Percentiles rank a stretch among this genome's conserved stretches.
These are phyloP conservation scores for Atherinosoma microstoma DNA, from an alignment of 2,797 vertebrate species.

Conservation along the genomic window DNA sequence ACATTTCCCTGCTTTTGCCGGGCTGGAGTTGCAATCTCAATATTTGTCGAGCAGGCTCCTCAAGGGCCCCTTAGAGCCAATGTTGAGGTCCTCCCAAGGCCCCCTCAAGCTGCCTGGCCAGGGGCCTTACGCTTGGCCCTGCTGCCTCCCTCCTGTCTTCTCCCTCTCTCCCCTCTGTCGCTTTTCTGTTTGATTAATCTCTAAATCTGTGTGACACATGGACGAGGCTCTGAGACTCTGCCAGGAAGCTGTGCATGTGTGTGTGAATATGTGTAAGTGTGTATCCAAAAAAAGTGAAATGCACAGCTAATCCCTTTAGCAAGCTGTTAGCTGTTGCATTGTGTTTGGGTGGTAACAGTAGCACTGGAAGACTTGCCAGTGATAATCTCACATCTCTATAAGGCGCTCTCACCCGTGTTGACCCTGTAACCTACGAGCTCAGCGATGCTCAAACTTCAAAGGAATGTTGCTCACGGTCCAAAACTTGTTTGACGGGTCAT, in stretches of 20 bases:
- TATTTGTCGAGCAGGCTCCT: constrained; percentile 89
- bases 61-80: constrained; percentile 82
- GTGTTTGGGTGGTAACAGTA: constrained; percentile 61
- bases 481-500: neutral
- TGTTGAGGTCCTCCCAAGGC: constrained; percentile 78
- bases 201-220: constrained; percentile 84
- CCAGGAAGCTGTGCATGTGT: constrained; percentile 44
- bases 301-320: constrained; percentile 75
- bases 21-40: constrained; percentile 87
- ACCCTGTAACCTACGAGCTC: constrained; percentile 46
- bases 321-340: constrained; percentile 64
- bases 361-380: constrained; percentile 36
- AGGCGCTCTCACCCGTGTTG: constrained; percentile 35
- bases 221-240: constrained; percentile 56
- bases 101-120: constrained; percentile 72
- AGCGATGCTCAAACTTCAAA: constrained; percentile 26
- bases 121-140: constrained; percentile 58
- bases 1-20: constrained; percentile 59
- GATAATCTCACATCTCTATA: constrained; percentile 68
- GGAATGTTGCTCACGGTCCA: constrained; percentile 12
- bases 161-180: constrained; percentile 74
- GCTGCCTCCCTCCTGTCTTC: constrained; percentile 58
- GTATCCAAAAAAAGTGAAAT: constrained; percentile 53
- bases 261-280: constrained; percentile 17
- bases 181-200: constrained; percentile 86